Base-by-base conservation (phyloP, 2,113 vertebrate genomes). In the Grallaria varia region DNA sequence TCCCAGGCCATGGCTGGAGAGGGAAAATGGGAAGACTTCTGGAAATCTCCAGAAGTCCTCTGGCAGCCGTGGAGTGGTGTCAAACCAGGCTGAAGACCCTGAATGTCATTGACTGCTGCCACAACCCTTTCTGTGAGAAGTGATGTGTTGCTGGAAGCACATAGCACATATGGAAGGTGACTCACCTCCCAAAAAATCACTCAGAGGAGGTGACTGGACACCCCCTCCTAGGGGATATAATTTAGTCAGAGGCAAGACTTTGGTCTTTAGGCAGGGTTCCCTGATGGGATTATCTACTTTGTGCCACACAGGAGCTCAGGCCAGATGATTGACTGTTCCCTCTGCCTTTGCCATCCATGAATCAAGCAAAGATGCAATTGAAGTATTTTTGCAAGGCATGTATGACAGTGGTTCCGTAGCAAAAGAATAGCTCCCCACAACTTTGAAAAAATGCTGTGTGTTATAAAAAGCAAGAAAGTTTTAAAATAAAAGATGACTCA, bases 401-500 rank as follows among this genome's bases (percentile, higher is more conserved):
- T 27, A 24, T 66, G 82, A 75, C 79, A 66, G 33, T 19, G 42
- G 31, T 53, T 85, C 39, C 0, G 0, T 12, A 30, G 50, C 28
- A 60, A 39, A n/a, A 77, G 40, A 77, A 87, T 24, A 77, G 63
- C 55, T 93, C 55, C 85, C 80, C 94, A 72, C 55, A 66, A 35
- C 79, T 66, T 68, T 42, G 4, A 2, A 92, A 88, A 76, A 31
- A 24, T 6, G 23, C n/a, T 86, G 31, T 37, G 11, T 37, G 10
- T 45, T 74, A 59, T 37, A 37, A 86, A 50, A 88, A 53, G 42
- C 23, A 33, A 68, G 40, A 52, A 84, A 50, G n/a, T 27, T 69
- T 90, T 83, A 67, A 71, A 84, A 77, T 52, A 64, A 71, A 83
- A 77, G n/a, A 45, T 77, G 68, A 84, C 71, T 86, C 55, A 88